Percentiles rank a stretch among this genome's conserved stretches.
These are phyloP conservation scores for Sebastes dallii DNA, from an alignment of 2,797 vertebrate species.

Conservation along the genomic window DNA sequence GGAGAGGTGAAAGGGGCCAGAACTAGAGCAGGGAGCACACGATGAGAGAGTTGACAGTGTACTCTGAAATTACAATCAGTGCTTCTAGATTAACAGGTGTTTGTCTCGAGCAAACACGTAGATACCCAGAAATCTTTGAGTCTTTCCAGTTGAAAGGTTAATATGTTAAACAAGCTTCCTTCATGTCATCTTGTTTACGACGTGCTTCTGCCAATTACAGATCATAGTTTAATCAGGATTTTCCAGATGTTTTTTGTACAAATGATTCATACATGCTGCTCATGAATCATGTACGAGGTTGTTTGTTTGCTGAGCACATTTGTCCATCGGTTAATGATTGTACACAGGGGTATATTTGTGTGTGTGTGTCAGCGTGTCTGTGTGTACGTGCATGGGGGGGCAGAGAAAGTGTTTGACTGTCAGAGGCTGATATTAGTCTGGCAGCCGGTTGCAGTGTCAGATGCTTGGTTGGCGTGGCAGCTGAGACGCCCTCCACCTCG, in stretches of 20 bases:
- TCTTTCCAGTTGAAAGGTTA: neutral
- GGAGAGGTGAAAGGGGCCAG: neutral
- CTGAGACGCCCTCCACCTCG: constrained; percentile 4
- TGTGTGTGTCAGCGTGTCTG: neutral
- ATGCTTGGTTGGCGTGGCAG: constrained; percentile 62
- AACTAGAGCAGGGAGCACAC: neutral
- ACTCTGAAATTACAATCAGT: constrained; percentile 9
- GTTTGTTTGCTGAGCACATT: constrained; percentile 30
- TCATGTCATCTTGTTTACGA: constrained; percentile 10
- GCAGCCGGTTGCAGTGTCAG: constrained; percentile 56
- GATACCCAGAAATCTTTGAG: neutral
- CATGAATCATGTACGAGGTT: constrained; percentile 33
- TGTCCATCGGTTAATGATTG: neutral
- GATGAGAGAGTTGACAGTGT: neutral
- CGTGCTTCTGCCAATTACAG: constrained; percentile 5
- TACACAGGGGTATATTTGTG: neutral
- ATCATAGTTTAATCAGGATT: neutral
- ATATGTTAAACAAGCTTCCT: neutral
- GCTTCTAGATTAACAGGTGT: neutral
- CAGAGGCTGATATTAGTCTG: constrained; percentile 45
- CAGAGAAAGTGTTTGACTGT: neutral
- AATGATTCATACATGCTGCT: constrained; percentile 42
- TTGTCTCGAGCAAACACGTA: neutral
- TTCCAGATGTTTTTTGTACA: constrained; percentile 25
- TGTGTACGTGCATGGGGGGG: neutral